phyloP scores from a whole-genome alignment of 2,797 vertebrate species.

The Malacoraja senta region DNA sequence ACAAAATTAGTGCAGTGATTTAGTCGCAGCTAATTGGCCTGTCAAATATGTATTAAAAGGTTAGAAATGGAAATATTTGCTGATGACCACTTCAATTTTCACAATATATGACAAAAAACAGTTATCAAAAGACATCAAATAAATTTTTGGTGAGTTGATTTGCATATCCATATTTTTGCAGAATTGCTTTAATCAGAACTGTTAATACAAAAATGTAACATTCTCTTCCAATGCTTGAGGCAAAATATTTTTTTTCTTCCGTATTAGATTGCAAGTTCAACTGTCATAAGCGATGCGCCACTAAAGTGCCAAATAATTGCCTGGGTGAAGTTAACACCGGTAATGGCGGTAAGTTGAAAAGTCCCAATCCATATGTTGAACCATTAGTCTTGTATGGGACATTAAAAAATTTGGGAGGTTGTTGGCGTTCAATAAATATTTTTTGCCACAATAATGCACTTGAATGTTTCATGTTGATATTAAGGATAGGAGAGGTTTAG shows the following conservation, averaged over 20 bases:
- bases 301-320: slow-evolving; percentile 94
- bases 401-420: not conserved
- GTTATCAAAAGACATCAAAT: not conserved
- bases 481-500: no score
- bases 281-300: slow-evolving; percentile 90
- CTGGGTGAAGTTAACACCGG: slow-evolving; percentile 79
- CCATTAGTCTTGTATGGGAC: no score
- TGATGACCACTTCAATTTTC: not conserved
- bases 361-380: not conserved
- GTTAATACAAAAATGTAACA: not conserved
- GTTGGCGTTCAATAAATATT: not conserved
- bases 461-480: not conserved
- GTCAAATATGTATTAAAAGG: not conserved
- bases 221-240: not conserved
- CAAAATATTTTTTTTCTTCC: slow-evolving; percentile 40
- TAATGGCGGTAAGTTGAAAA: slow-evolving; percentile 75
- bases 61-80: not conserved
- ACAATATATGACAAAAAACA: not conserved
- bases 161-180: not conserved
- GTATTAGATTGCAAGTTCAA: slow-evolving; percentile 88
- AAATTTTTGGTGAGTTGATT: not conserved
- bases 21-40: not conserved
- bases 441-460: not conserved
- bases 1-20: not conserved
- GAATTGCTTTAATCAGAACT: not conserved